These are phyloP conservation scores for Epizoanthus rinbou DNA, from an alignment of 92 coral and sea anemone species.

Conservation along the genomic window DNA sequence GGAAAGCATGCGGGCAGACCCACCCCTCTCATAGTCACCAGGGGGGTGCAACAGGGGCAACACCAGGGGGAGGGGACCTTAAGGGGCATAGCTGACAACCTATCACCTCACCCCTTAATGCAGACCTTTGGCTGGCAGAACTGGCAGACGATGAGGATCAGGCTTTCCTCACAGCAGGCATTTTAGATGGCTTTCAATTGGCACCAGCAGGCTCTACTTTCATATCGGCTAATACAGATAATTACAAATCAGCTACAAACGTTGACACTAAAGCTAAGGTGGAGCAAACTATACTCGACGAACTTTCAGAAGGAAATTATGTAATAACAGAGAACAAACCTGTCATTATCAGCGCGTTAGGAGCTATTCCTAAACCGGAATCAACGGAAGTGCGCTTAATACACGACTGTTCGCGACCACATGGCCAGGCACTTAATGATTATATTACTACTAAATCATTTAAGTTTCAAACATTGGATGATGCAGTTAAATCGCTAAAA, in stretches of 20 bases:
- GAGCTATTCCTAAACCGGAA: neutral
- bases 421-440: neutral
- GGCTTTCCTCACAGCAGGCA: too few species aligned
- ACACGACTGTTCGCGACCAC: neutral
- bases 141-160: too few species aligned
- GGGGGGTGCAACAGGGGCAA: neutral
- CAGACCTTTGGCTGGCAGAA: too few species aligned
- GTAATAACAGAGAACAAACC: neutral
- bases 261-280: neutral
- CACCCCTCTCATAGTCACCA: too few species aligned
- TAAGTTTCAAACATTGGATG: neutral
- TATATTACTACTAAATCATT: neutral
- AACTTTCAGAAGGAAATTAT: neutral
- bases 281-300: neutral
- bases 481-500: too few species aligned
- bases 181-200: too few species aligned
- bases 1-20: slow-evolving; percentile 3
- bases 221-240: too few species aligned
- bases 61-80: neutral
- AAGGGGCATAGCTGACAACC: neutral
- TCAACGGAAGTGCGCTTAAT: neutral
- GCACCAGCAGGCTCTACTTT: too few species aligned
- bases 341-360: neutral
- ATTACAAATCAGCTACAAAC: neutral
- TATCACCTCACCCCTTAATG: too few species aligned